Percentiles rank a stretch among this genome's conserved stretches.
These are phyloP conservation scores for Nycticryphes semicollaris DNA, from an alignment of 2,113 vertebrate species.

Conservation along the genomic window DNA sequence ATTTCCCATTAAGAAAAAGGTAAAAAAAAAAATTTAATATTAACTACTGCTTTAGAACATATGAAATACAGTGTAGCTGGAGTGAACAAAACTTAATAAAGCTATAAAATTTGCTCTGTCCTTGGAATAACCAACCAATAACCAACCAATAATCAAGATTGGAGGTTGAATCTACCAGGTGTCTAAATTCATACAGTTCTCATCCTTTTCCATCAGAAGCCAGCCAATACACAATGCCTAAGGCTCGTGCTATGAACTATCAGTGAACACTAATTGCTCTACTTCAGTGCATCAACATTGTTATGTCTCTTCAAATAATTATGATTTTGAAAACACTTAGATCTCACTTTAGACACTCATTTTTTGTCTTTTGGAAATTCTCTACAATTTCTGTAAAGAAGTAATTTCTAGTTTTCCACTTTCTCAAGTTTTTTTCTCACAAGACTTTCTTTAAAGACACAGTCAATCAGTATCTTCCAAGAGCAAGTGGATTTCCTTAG, in stretches of 20 bases:
- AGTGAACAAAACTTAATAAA: background rate
- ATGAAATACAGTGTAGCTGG: background rate
- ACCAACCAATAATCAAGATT: background rate
- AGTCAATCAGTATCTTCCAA: background rate
- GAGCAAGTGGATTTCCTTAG: background rate
- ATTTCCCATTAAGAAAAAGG: background rate
- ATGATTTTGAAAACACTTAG: background rate
- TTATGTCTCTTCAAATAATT: background rate
- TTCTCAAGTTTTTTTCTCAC: background rate
- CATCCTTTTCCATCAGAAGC: slow-evolving; percentile 1
- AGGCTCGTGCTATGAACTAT: background rate
- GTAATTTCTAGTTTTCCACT: background rate
- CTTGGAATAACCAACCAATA: background rate
- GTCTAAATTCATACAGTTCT: background rate
- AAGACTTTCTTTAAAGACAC: background rate
- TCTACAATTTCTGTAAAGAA: background rate
- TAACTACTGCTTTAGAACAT: background rate
- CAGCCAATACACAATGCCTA: background rate
- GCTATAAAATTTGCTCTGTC: background rate
- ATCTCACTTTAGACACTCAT: background rate
- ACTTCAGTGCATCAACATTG: background rate
- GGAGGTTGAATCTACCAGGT: background rate
- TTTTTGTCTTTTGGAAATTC: background rate
- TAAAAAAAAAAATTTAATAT: slow-evolving; percentile 2
- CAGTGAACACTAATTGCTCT: background rate